Percentiles rank a stretch among this genome's conserved stretches.
Conservation (phyloP, 2,113 vertebrate species). For the Stercorarius parasiticus region DNA sequence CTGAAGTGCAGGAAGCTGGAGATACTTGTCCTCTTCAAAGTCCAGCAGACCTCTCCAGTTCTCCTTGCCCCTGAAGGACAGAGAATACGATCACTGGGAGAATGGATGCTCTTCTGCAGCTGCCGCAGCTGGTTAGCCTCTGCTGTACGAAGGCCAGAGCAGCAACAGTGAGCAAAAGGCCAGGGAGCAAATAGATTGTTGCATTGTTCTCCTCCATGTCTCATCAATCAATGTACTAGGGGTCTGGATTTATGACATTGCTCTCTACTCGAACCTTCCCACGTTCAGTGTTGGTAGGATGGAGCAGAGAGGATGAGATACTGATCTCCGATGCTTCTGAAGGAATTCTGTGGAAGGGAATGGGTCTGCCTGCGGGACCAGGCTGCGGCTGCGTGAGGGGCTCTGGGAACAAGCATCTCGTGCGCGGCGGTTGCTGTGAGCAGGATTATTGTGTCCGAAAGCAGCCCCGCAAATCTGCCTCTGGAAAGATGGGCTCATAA, state of each 20-base stretch:
- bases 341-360: background rate
- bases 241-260: background rate
- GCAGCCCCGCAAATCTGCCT: background rate
- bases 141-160: background rate
- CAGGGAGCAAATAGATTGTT: conserved; percentile 3
- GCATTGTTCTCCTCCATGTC: background rate
- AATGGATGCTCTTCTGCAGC: background rate
- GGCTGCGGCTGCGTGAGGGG: background rate
- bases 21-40: background rate
- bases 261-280: background rate
- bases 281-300: background rate
- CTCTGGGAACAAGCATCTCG: background rate
- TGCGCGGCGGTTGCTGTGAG: background rate
- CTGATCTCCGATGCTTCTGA: background rate
- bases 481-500: background rate
- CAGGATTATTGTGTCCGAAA: background rate
- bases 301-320: background rate
- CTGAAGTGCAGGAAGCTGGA: background rate
- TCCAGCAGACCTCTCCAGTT: background rate
- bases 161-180: background rate
- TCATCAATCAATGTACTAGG: background rate
- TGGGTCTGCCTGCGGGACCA: background rate
- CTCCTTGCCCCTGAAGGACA: conserved; percentile 4
- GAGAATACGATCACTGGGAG: background rate
- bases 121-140: conserved; percentile 1